Evolutionary conservation across 2,888 invertebrate genomes (phyloP).

Genomic region (Drosophila prostipennis): DNA sequence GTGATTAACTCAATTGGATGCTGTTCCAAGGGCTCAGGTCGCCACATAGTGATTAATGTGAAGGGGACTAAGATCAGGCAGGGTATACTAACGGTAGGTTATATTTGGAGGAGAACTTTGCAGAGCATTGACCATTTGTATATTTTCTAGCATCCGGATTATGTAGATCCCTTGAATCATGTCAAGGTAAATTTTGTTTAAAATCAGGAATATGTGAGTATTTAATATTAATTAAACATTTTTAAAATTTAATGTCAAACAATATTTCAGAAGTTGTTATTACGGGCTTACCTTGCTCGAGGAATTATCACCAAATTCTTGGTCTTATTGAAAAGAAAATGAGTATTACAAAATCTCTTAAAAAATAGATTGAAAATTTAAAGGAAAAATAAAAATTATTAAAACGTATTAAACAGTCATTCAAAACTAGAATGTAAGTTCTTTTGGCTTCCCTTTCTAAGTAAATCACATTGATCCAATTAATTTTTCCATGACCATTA

Average conservation of each 20-base stretch:
- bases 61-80: slow-evolving; percentile 43
- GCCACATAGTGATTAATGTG: slow-evolving; percentile 48
- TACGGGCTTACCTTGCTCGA: too few relatives aligned
- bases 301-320: too few relatives aligned
- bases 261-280: too few relatives aligned
- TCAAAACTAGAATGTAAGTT: too few relatives aligned
- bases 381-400: neutral
- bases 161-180: slow-evolving; percentile 47
- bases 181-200: slow-evolving; percentile 54
- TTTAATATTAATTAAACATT: too few relatives aligned
- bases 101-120: accelerated
- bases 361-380: too few relatives aligned
- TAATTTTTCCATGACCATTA: neutral
- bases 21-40: slow-evolving; percentile 31
- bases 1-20: slow-evolving; percentile 55
- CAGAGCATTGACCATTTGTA: neutral
- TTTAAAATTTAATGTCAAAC: too few relatives aligned
- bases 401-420: too few relatives aligned
- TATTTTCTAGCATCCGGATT: slow-evolving; percentile 53
- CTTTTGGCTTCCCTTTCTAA: neutral
- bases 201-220: neutral
- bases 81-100: slow-evolving; percentile 46
- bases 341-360: too few relatives aligned
- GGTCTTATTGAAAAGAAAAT: too few relatives aligned
- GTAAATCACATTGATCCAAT: neutral